These are phyloP conservation scores for Furnarius figulus DNA, from an alignment of 2,113 vertebrate genomes.

Conservation along the genomic window DNA sequence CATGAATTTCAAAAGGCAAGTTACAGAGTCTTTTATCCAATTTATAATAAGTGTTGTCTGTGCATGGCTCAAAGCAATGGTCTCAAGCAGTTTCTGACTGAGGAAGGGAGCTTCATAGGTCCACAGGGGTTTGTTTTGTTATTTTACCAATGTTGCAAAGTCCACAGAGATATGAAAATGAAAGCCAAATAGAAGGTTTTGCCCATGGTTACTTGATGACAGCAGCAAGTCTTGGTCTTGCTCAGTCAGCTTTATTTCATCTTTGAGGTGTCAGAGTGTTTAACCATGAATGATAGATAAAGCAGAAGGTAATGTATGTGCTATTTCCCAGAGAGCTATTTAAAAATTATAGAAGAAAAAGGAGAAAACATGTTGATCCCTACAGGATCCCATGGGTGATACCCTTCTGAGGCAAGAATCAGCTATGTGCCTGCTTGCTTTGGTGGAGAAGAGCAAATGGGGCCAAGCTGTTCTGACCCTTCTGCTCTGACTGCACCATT, in stretches of 20 bases:
- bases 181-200: not conserved
- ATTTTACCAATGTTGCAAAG: not conserved
- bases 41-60: constrained; percentile 4
- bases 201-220: not conserved
- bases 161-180: not conserved
- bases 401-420: not conserved
- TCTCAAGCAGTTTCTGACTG: not conserved
- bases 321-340: not conserved
- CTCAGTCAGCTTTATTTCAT: not conserved
- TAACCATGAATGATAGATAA: not conserved
- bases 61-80: not conserved
- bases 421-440: not conserved
- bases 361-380: not conserved
- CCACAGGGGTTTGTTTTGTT: not conserved
- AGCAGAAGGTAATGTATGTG: not conserved
- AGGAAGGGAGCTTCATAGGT: not conserved
- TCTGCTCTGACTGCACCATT: not conserved
- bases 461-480: not conserved
- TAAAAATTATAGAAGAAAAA: not conserved
- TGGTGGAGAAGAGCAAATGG: not conserved
- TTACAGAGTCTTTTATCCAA: constrained; percentile 8
- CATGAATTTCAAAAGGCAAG: constrained; percentile 25
- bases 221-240: not conserved
- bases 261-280: not conserved
- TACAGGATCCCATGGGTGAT: not conserved